Conservation (phyloP, 2,797 vertebrate species). For the Xerus rutilus region DNA sequence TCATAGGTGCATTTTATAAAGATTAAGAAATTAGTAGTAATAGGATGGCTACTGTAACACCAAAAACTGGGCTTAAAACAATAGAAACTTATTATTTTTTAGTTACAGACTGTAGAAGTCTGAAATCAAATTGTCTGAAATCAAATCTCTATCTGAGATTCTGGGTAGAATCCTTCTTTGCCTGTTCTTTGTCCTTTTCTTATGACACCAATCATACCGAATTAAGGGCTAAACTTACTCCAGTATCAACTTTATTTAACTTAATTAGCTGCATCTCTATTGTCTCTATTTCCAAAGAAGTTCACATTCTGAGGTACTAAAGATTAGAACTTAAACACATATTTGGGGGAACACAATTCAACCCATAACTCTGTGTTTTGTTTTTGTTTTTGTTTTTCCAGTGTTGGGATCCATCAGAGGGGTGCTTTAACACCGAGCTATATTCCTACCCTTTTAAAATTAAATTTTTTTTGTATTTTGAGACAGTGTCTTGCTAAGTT, state of each 20-base stretch:
- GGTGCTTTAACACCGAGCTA: too few relatives aligned
- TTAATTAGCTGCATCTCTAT: neutral
- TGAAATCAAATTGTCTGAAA: neutral
- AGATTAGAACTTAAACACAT: neutral
- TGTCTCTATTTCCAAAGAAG: neutral
- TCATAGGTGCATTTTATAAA: neutral
- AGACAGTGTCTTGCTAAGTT: too few relatives aligned
- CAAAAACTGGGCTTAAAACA: neutral
- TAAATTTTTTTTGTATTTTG: too few relatives aligned
- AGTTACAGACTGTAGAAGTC: neutral
- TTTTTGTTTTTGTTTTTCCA: too few relatives aligned
- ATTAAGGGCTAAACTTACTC: neutral
- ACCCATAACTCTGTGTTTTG: neutral
- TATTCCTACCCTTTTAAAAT: too few relatives aligned
- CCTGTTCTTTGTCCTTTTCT: neutral
- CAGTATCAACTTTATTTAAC: neutral
- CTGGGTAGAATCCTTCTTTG: neutral
- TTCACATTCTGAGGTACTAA: neutral
- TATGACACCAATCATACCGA: neutral
- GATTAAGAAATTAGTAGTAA: neutral
- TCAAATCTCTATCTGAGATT: neutral
- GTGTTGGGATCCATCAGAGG: too few relatives aligned
- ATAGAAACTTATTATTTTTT: neutral
- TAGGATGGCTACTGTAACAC: neutral
- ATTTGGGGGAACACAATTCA: neutral